Conservation (phyloP, 2,113 vertebrate genomes). For the Ciconia stormi region DNA sequence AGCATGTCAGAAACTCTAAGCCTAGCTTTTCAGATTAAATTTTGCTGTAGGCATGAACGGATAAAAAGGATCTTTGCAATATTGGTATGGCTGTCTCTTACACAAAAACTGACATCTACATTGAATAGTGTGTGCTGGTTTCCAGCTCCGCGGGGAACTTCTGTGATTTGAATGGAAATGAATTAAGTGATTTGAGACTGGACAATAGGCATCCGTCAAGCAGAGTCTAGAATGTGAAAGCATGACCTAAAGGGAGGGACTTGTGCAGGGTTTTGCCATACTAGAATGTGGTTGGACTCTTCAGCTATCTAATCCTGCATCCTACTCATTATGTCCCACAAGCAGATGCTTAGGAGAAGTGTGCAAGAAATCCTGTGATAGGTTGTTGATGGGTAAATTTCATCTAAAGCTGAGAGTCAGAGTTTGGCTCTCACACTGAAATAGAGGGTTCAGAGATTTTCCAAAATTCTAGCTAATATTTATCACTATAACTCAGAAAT, state of each 20-base stretch:
- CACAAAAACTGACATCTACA: neutral
- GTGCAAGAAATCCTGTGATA: neutral
- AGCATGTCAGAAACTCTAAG: constrained; percentile 2
- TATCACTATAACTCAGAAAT: neutral
- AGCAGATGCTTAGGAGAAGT: neutral
- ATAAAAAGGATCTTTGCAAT: neutral
- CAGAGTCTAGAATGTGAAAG: neutral
- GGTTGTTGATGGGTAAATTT: neutral
- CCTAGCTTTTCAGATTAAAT: neutral
- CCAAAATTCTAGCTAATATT: neutral
- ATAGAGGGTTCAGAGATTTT: neutral
- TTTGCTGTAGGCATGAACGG: neutral
- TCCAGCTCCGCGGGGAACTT: neutral
- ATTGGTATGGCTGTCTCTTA: neutral
- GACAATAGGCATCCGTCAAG: neutral
- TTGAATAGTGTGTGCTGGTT: neutral
- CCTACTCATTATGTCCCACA: neutral
- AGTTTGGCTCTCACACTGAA: neutral
- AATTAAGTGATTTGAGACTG: neutral
- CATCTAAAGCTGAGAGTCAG: neutral
- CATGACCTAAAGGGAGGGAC: neutral
- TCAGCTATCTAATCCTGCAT: neutral
- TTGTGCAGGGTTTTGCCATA: neutral
- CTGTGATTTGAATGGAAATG: neutral
- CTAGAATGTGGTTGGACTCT: neutral